phyloP scores from a whole-genome alignment of 2,113 vertebrate species.

The Asarcornis scutulata region DNA sequence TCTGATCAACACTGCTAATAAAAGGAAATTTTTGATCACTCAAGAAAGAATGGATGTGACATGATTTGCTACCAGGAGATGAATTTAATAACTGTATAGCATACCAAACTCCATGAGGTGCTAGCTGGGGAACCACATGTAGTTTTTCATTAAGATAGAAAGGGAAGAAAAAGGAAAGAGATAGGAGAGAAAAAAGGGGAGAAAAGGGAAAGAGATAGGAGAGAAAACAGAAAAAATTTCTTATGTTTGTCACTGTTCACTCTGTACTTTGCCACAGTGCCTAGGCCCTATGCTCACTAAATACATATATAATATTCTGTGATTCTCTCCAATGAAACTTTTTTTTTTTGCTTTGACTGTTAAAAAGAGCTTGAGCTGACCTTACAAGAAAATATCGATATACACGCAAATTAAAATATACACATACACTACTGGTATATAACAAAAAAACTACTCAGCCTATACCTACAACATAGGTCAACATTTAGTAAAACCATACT shows the following conservation, averaged over 20 bases:
- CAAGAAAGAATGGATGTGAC: constrained; percentile 2
- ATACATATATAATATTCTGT: no score
- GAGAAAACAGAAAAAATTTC: background rate
- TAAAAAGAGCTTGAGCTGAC: no score
- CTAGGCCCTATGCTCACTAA: no score
- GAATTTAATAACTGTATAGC: constrained; percentile 47
- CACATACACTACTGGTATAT: background rate
- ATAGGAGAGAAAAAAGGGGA: background rate
- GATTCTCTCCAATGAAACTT: no score
- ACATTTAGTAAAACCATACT: background rate
- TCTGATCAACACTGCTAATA: background rate
- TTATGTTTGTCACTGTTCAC: background rate
- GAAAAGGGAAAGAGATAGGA: constrained; percentile 1
- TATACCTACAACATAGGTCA: background rate
- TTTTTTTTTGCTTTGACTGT: no score
- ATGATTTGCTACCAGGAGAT: constrained; percentile 50
- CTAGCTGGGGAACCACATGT: background rate
- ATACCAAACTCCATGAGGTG: constrained; percentile 40
- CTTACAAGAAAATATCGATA: no score
- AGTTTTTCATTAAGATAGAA: constrained; percentile 44
- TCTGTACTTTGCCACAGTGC: background rate
- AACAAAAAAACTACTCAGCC: background rate
- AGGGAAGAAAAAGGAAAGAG: background rate
- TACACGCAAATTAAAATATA: background rate
- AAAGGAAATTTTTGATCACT: constrained; percentile 28